Conservation (phyloP, 1,140 invertebrate species). For the Camponotus floridanus region DNA sequence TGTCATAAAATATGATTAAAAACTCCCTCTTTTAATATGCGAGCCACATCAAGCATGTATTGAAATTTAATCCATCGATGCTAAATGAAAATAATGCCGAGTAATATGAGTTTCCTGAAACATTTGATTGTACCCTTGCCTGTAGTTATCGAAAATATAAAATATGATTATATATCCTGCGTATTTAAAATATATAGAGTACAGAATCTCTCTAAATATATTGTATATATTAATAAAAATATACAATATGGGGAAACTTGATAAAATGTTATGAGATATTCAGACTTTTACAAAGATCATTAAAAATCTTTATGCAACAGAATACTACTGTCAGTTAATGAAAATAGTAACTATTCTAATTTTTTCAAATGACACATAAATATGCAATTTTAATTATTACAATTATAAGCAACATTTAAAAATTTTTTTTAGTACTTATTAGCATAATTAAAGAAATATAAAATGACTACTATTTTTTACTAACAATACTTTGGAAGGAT, state of each 20-base stretch:
- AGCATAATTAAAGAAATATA: not conserved
- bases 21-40: conserved; percentile 29
- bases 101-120: conserved; percentile 27
- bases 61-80: conserved; percentile 39
- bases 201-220: not conserved
- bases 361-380: not conserved
- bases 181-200: not conserved
- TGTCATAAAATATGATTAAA: conserved; percentile 46
- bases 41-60: conserved; percentile 15
- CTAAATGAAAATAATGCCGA: conserved; percentile 28
- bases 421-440: not conserved
- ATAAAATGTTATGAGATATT: not conserved
- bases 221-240: not conserved
- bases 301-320: not conserved
- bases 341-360: not conserved
- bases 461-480: not conserved
- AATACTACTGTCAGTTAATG: not conserved
- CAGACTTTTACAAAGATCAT: not conserved
- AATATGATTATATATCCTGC: not conserved
- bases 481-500: not conserved
- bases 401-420: not conserved
- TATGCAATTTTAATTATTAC: conserved; percentile 2
- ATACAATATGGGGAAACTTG: not conserved
- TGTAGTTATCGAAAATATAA: conserved; percentile 13
- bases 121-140: conserved; percentile 11